Evolutionary conservation across 2,113 vertebrate species (phyloP).

Genomic region (Myodes glareolus): DNA sequence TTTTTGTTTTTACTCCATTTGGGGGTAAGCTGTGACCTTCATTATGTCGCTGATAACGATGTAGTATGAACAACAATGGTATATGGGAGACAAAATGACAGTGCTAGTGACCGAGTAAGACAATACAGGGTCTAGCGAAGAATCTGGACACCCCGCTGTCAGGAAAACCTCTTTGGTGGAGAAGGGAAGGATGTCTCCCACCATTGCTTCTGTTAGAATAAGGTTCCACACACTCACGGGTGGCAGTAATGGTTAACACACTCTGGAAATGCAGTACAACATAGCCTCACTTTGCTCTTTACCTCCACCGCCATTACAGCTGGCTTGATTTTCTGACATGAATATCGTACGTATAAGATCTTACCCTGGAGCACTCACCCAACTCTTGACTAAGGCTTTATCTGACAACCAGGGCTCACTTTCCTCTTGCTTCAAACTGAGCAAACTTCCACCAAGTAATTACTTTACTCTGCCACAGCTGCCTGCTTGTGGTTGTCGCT

Average conservation of each 20-base stretch:
- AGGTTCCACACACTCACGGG: not conserved
- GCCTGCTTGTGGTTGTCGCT: not conserved
- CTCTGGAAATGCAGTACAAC: not conserved
- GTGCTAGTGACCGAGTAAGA: not conserved
- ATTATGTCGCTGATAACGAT: not conserved
- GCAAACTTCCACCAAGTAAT: not conserved
- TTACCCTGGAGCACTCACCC: not conserved
- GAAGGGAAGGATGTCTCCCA: not conserved
- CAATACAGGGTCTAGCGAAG: not conserved
- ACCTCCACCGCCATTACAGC: rapidly evolving
- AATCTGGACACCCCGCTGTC: not conserved
- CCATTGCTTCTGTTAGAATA: not conserved
- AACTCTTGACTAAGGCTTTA: not conserved
- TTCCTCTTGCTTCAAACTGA: not conserved
- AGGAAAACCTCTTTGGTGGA: not conserved
- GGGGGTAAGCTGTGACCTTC: not conserved
- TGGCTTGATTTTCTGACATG: not conserved
- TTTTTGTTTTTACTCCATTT: not conserved
- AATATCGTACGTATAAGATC: not conserved
- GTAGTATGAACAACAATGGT: not conserved
- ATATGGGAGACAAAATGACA: not conserved
- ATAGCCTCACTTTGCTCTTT: not conserved
- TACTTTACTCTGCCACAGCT: not conserved
- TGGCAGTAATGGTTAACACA: not conserved
- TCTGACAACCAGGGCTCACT: not conserved